Evolutionary conservation across 1,140 invertebrate genomes (phyloP).

Genomic region (Agrilus planipennis): DNA sequence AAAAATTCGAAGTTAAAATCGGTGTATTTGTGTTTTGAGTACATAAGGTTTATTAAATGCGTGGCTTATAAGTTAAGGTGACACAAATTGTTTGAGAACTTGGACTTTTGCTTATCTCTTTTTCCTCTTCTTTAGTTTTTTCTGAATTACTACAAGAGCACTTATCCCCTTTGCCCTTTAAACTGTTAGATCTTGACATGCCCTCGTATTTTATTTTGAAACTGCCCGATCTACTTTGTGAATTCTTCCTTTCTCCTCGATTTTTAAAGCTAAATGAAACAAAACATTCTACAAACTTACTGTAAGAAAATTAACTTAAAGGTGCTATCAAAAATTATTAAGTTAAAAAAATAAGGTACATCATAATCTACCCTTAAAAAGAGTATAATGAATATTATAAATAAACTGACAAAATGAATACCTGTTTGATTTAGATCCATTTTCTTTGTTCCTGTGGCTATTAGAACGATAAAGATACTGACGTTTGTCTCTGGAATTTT

Average conservation of each 20-base stretch:
- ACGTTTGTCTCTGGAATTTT: constrained; percentile 53
- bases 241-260: constrained; percentile 31
- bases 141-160: constrained; percentile 24
- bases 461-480: constrained; percentile 51
- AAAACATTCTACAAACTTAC: not conserved
- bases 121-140: constrained; percentile 3
- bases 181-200: constrained; percentile 32
- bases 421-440: constrained; percentile 38
- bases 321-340: not conserved
- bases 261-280: constrained; percentile 31
- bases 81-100: constrained; percentile 52
- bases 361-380: not conserved
- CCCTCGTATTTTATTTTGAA: constrained; percentile 38
- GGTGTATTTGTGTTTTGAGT: no score
- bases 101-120: constrained; percentile 29
- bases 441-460: constrained; percentile 56
- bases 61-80: constrained; percentile 52
- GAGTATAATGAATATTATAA: constrained; percentile 1
- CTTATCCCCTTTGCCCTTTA: constrained; percentile 28
- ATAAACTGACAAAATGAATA: constrained; percentile 6
- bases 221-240: constrained; percentile 34
- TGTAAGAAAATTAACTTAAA: not conserved
- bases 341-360: not conserved
- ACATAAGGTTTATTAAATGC: no score
- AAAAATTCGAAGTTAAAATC: no score